Conservation (phyloP, 2,113 vertebrate genomes). For the Salvator merianae region DNA sequence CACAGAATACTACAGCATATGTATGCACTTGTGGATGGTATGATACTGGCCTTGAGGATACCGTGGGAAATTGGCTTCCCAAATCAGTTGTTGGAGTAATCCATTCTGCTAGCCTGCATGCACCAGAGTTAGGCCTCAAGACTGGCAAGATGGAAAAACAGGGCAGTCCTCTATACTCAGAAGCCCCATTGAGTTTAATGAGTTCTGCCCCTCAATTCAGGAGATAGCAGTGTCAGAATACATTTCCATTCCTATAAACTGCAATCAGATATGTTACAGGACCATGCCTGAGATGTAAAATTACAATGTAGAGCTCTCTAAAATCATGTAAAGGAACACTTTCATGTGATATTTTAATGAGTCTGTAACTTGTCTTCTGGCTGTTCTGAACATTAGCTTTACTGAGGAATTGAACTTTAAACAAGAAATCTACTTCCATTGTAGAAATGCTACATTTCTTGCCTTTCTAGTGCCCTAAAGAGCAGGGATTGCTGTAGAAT, state of each 20-base stretch:
- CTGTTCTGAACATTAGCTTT: neutral
- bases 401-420: neutral
- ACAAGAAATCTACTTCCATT: neutral
- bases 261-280: neutral
- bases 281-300: neutral
- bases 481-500: neutral
- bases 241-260: neutral
- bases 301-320: neutral
- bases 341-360: neutral
- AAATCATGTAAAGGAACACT: neutral
- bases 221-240: neutral
- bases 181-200: neutral
- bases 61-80: no score
- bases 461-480: fast-evolving
- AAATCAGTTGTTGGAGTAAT: no score
- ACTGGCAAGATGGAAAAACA: neutral
- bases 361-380: neutral
- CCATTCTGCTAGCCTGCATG: no score
- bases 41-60: no score
- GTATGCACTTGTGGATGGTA: no score
- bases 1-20: no score
- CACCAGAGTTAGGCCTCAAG: neutral
- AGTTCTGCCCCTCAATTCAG: neutral
- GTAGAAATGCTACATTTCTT: neutral
- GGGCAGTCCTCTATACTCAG: neutral